Conservation (phyloP, 2,888 invertebrate species). For the Pharmacophagus antenor region DNA sequence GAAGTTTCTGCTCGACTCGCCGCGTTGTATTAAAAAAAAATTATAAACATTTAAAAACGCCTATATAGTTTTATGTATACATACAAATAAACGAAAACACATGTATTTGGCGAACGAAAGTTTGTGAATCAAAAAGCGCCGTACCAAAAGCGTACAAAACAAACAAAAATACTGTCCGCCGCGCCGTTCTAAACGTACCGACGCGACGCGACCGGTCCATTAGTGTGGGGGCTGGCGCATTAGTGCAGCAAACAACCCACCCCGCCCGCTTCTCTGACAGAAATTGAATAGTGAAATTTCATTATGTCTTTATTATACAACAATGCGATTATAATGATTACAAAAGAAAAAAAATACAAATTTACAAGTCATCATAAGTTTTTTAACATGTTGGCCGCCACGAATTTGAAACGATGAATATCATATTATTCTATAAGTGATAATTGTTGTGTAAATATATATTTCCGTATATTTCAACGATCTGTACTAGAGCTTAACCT, state of each 20-base stretch:
- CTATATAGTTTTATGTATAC: too few relatives aligned
- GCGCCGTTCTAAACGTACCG: constrained; percentile 53
- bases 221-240: constrained; percentile 51
- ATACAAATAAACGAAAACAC: constrained; percentile 7
- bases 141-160: constrained; percentile 35
- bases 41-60: too few relatives aligned
- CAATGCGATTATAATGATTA: not conserved
- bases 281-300: constrained; percentile 38
- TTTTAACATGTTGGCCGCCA: too few relatives aligned
- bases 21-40: too few relatives aligned
- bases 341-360: too few relatives aligned
- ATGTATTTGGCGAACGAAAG: constrained; percentile 13
- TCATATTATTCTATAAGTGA: too few relatives aligned
- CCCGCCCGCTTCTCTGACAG: constrained; percentile 35
- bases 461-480: too few relatives aligned
- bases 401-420: too few relatives aligned
- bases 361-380: too few relatives aligned
- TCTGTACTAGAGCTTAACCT: too few relatives aligned
- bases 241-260: constrained; percentile 51
- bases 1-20: too few relatives aligned
- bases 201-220: constrained; percentile 68
- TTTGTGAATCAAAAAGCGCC: constrained; percentile 18
- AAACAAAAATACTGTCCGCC: constrained; percentile 46
- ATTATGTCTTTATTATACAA: constrained; percentile 3
- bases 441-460: too few relatives aligned